phyloP scores from a whole-genome alignment of 2,888 invertebrate species.

The Eupsilia transversa region DNA sequence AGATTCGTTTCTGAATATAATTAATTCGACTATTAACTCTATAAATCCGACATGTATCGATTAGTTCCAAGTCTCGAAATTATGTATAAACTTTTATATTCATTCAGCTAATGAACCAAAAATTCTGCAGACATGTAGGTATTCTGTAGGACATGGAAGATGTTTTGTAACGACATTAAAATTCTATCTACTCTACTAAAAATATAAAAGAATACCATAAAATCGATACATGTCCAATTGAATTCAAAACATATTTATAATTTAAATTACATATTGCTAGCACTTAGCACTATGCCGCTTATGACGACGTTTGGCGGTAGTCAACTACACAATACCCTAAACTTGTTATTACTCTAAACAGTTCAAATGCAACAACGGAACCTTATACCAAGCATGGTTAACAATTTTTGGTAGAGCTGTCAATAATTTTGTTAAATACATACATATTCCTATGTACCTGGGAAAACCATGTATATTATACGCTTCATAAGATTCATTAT shows the following conservation, averaged over 20 bases:
- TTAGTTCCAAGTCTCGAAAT: not conserved
- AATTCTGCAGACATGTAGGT: not conserved
- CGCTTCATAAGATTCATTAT: conserved; percentile 40
- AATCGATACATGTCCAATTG: conserved; percentile 51
- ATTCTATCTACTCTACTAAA: not conserved
- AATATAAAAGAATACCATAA: not conserved
- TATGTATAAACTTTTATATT: not conserved
- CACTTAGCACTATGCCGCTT: conserved; percentile 48
- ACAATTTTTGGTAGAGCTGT: conserved; percentile 75
- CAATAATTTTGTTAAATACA: conserved; percentile 65
- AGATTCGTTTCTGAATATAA: conserved; percentile 63
- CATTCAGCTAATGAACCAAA: not conserved
- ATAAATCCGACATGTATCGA: conserved; percentile 54
- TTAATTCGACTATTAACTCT: conserved; percentile 60
- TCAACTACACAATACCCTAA: conserved; percentile 62
- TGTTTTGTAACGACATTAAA: not conserved
- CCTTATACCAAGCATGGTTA: conserved; percentile 68
- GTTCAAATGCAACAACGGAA: conserved; percentile 66
- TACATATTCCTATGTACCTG: conserved; percentile 60
- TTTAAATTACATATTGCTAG: conserved; percentile 30
- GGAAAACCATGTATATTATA: conserved; percentile 36
- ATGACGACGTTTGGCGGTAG: conserved; percentile 63
- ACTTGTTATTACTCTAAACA: conserved; percentile 61
- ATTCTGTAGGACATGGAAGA: not conserved
- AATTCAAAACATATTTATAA: conserved; percentile 26